phyloP scores from a whole-genome alignment of 2,113 vertebrate genomes.

The Caloenas nicobarica region DNA sequence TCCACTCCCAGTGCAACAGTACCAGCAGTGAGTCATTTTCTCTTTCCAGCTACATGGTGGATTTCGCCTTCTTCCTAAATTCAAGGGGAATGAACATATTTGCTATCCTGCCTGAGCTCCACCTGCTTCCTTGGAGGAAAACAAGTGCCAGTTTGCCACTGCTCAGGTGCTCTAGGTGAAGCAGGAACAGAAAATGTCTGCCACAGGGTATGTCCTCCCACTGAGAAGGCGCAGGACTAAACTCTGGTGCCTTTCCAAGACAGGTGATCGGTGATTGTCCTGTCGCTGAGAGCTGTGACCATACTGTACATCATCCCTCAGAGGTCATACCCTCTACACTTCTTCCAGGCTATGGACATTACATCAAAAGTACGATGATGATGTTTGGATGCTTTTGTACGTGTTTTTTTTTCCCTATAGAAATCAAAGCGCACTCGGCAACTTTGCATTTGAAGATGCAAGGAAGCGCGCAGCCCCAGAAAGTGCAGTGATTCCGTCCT shows the following conservation, averaged over 20 bases:
- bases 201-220: background rate
- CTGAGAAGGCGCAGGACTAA: background rate
- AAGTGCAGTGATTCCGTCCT: background rate
- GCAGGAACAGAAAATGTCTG: background rate
- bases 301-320: background rate
- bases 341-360: background rate
- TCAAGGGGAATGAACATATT: background rate
- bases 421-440: background rate
- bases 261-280: background rate
- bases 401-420: rapidly evolving
- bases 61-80: background rate
- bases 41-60: background rate
- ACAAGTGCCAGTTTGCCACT: background rate
- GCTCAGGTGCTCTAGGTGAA: background rate
- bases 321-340: background rate
- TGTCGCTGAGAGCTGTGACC: background rate
- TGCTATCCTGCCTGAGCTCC: no score
- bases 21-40: background rate
- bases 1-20: background rate
- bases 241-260: background rate
- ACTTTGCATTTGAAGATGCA: background rate
- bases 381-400: background rate
- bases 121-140: background rate
- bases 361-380: background rate
- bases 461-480: background rate